Base-by-base conservation (phyloP, 1,140 invertebrate species). In the Drosophila miranda region DNA sequence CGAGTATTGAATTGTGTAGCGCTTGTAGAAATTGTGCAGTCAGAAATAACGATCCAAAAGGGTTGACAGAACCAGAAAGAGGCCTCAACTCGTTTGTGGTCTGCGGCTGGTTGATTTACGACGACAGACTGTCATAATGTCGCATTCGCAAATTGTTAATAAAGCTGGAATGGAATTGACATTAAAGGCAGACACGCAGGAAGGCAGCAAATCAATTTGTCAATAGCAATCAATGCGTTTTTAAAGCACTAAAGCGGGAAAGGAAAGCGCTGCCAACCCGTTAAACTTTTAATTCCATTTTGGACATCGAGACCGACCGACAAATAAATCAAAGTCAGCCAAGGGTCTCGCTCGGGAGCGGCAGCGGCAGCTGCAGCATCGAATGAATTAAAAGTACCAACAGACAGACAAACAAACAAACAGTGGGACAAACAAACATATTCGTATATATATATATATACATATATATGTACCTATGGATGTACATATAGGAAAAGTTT, bases 201-300 rank as follows among this genome's bases (percentile, higher is more conserved):
- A 68, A 69, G 34, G 34, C 34, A 58, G 52, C 74, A 82, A 78
- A 78, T 81, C 78, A 82, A 82, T 82, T 82, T 82, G 75, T 82
- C 78, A 82, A 75, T 82, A 57, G 52, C 49, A 83, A 69, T 69
- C 66, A 69, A 68, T 68, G 63, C 63, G 63, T 68, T 57, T 55
- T 81, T 69, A 60, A 78, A 78, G 69, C 57, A 56, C 61, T 68
- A 55, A 57, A 56, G 68, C 61, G 42, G 38, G 16, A 44, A 49
- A 55, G 34, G 34, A 38, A 38, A 13, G 34, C 14, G 21, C 26
- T 34, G 19, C 63, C 55, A 68, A 68, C 38, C 63, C 73, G 78
- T 82, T 78, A 58, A 82, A 70, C 78, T 83, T 82, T 82, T 82
- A 82, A 82, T 82, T 83, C 79, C 78, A 82, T 82, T 82, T 38